phyloP scores from a whole-genome alignment of 1,140 invertebrate genomes.

The Phymastichus coffea region DNA sequence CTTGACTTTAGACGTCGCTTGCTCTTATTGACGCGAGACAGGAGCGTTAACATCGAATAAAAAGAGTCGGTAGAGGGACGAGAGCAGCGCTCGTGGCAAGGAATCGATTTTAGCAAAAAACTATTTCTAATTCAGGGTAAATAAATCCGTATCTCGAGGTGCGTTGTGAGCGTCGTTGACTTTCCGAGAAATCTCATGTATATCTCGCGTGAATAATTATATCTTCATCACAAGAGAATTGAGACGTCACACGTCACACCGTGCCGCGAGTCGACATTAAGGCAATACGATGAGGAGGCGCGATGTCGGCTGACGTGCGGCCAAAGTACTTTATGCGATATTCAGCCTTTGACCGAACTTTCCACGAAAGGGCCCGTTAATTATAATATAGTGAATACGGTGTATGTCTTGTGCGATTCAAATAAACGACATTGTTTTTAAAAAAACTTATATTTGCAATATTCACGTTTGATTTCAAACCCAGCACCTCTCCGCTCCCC shows the following conservation, averaged over 20 bases:
- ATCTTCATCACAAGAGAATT: too few species aligned
- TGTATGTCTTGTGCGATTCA: conserved; percentile 60
- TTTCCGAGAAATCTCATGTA: too few species aligned
- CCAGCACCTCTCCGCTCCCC: neutral
- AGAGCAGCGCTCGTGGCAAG: conserved; percentile 45
- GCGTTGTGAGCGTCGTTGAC: conserved; percentile 20
- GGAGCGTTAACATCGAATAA: too few species aligned
- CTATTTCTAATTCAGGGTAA: conserved; percentile 51
- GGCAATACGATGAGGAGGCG: conserved; percentile 51
- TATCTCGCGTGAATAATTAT: too few species aligned
- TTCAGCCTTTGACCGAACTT: conserved; percentile 40
- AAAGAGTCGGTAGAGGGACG: conserved; percentile 29
- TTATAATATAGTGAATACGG: conserved; percentile 56
- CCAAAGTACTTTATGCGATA: conserved; percentile 36
- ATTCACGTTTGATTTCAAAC: neutral
- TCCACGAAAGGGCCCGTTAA: conserved; percentile 45
- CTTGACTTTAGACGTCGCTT: neutral
- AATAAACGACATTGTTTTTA: conserved; percentile 60
- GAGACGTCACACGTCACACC: conserved; percentile 38
- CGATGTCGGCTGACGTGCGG: conserved; percentile 39
- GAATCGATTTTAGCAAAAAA: conserved; percentile 47
- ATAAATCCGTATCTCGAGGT: conserved; percentile 48
- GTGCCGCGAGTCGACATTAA: conserved; percentile 52
- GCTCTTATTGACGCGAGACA: conserved; percentile 12
- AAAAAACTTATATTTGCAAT: conserved; percentile 40